Conservation (phyloP, 2,113 vertebrate genomes). For the Suricata suricatta region DNA sequence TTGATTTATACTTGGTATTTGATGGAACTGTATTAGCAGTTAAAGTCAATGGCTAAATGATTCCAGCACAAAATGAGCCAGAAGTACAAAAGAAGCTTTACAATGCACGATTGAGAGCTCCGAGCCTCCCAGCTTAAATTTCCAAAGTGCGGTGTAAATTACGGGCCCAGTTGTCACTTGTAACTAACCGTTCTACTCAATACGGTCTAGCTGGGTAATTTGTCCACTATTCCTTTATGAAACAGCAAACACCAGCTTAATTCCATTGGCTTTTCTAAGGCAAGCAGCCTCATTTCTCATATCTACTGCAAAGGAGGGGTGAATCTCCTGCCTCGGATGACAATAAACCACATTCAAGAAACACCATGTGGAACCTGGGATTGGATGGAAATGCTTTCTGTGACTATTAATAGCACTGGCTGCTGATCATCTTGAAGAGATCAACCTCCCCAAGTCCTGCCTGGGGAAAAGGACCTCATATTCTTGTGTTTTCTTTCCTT, state of each 20-base stretch:
- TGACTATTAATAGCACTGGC: background rate
- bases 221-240: slow-evolving; percentile 66
- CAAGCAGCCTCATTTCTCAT: slow-evolving; percentile 70
- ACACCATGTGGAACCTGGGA: background rate
- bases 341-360: slow-evolving; percentile 32
- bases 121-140: slow-evolving; percentile 57
- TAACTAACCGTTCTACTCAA: slow-evolving; percentile 65
- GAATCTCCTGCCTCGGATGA: slow-evolving; percentile 51
- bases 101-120: slow-evolving; percentile 57
- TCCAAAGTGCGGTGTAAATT: slow-evolving; percentile 68
- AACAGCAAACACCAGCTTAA: slow-evolving; percentile 70
- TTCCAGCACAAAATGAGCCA: slow-evolving; percentile 78
- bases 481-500: slow-evolving; percentile 4
- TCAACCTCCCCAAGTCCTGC: background rate
- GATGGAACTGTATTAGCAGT: slow-evolving; percentile 83
- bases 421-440: background rate
- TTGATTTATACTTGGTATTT: slow-evolving; percentile 87
- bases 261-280: slow-evolving; percentile 65
- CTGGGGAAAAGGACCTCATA: background rate
- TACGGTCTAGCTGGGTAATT: slow-evolving; percentile 67
- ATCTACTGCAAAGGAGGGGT: background rate
- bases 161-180: slow-evolving; percentile 66
- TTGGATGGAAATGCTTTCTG: background rate
- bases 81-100: slow-evolving; percentile 78
- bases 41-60: slow-evolving; percentile 83